Percentiles rank a stretch among this genome's conserved stretches.
Conservation (phyloP, 2,888 invertebrate species). For the Serripes groenlandicus region DNA sequence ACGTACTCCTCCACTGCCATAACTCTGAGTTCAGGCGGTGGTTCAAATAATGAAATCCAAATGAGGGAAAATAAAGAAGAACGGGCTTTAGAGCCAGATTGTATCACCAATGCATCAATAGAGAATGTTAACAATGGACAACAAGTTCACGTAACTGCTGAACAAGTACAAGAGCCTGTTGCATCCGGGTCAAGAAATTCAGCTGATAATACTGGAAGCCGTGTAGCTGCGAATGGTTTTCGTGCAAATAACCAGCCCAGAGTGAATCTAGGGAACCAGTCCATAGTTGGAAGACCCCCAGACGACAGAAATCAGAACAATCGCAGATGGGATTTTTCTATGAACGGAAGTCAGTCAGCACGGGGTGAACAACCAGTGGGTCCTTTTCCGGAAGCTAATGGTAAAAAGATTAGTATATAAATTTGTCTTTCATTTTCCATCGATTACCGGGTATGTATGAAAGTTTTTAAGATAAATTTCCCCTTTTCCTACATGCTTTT, state of each 20-base stretch:
- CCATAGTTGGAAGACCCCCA: background rate
- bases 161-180: background rate
- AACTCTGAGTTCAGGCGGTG: conserved; percentile 6
- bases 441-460: no score
- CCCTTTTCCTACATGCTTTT: no score
- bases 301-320: background rate
- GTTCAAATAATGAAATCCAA: background rate
- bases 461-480: no score
- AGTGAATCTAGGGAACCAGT: background rate
- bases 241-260: background rate
- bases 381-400: background rate
- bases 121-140: no score
- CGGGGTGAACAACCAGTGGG: background rate
- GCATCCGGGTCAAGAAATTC: background rate
- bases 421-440: no score
- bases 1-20: background rate
- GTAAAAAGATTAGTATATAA: background rate
- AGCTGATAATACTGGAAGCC: background rate
- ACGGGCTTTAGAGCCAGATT: background rate
- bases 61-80: background rate
- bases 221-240: background rate
- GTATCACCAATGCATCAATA: background rate
- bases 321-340: conserved; percentile 3
- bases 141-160: background rate
- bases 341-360: conserved; percentile 2